These are phyloP conservation scores for Enteromius treurensis DNA, from an alignment of 2,797 vertebrate genomes.

Conservation along the genomic window DNA sequence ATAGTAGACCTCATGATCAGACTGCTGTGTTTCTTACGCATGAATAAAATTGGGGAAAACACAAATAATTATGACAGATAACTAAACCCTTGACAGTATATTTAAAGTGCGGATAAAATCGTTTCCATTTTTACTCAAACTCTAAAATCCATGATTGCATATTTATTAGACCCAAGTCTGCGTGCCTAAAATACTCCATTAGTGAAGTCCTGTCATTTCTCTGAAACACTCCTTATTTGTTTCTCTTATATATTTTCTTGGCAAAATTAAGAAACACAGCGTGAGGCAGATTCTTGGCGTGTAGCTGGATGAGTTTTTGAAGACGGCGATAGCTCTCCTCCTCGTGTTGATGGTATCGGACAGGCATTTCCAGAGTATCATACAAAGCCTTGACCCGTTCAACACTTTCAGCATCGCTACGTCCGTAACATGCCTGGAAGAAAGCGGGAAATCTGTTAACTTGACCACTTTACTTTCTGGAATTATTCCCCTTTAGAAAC, in stretches of 20 bases:
- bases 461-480: not conserved
- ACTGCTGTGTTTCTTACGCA: not conserved
- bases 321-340: slow-evolving; percentile 86
- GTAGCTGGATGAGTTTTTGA: slow-evolving; percentile 79
- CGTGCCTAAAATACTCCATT: not conserved
- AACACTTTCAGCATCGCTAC: slow-evolving; percentile 82
- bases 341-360: slow-evolving; percentile 80
- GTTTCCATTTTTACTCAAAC: not conserved
- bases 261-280: slow-evolving; percentile 87
- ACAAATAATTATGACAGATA: not conserved
- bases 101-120: slow-evolving; percentile 47
- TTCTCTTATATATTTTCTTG: slow-evolving; percentile 90
- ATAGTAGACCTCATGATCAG: not conserved
- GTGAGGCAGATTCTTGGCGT: slow-evolving; percentile 79
- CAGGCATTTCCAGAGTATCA: slow-evolving; percentile 77
- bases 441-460: not conserved
- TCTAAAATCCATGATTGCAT: slow-evolving; percentile 23
- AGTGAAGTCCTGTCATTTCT: not conserved
- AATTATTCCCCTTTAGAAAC: not conserved
- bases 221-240: slow-evolving; percentile 78
- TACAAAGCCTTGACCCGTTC: slow-evolving; percentile 88
- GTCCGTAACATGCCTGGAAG: slow-evolving; percentile 87
- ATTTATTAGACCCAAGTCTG: not conserved
- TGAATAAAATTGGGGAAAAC: not conserved
- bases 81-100: slow-evolving; percentile 47